A percentile compares a stretch with the other conserved stretches of the same genome.
These are phyloP conservation scores for Dicaeum eximium DNA, from an alignment of 2,113 vertebrate species.

Conservation along the genomic window DNA sequence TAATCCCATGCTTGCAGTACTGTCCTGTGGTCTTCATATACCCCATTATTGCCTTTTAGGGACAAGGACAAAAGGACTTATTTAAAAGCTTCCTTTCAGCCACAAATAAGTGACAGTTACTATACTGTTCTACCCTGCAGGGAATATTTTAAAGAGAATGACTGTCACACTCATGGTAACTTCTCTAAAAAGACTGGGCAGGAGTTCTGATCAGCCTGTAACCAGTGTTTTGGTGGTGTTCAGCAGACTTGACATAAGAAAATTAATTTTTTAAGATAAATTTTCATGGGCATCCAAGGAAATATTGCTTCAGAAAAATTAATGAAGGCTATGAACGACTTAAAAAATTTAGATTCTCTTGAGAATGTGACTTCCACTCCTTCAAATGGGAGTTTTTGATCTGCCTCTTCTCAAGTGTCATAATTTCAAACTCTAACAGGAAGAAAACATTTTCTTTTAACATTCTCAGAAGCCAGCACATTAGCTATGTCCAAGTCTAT, in stretches of 20 bases:
- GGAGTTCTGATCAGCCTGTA: not conserved
- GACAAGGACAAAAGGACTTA: not conserved
- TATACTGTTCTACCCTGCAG: not conserved
- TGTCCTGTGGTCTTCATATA: not conserved
- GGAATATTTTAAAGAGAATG: not conserved
- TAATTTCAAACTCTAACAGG: not conserved
- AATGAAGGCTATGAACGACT: not conserved
- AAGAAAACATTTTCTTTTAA: not conserved
- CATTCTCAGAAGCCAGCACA: not conserved
- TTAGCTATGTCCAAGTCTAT: not conserved
- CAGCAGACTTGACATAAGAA: not conserved
- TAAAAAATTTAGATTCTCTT: not conserved
- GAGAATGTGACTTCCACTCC: not conserved
- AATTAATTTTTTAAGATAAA: not conserved
- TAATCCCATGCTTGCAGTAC: not conserved
- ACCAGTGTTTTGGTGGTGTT: not conserved
- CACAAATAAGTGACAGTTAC: not conserved
- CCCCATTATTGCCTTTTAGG: not conserved
- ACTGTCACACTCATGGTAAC: not conserved
- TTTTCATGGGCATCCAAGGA: not conserved
- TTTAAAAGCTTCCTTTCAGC: not conserved
- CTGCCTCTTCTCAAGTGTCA: not conserved
- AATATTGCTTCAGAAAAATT: not conserved
- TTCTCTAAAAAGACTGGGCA: not conserved
- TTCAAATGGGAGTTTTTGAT: not conserved